Conservation (phyloP, 92 coral and sea anemone species). For the Zoanthus sansibaricus region DNA sequence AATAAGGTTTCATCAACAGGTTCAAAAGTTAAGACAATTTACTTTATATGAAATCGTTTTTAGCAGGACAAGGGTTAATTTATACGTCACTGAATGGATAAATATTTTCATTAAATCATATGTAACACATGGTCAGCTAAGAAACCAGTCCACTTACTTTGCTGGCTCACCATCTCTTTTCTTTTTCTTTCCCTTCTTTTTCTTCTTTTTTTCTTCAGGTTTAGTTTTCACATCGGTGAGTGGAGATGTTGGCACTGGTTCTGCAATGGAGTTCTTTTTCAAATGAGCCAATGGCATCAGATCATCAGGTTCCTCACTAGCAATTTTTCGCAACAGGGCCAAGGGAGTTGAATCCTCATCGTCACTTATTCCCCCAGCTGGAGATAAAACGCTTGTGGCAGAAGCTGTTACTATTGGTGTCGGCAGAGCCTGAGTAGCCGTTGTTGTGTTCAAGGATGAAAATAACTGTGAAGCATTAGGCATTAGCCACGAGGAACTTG, state of each 20-base stretch:
- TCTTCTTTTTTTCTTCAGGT: constrained; percentile 19
- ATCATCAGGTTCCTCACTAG: constrained; percentile 21
- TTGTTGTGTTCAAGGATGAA: constrained; percentile 30
- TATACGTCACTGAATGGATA: too few species aligned
- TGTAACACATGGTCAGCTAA: background rate
- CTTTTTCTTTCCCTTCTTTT: constrained; percentile 43
- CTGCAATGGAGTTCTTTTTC: constrained; percentile 16
- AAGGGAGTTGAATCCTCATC: constrained; percentile 42
- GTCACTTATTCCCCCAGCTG: background rate
- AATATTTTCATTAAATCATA: too few species aligned
- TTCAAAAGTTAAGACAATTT: too few species aligned
- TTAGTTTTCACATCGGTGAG: background rate
- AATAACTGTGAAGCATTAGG: constrained; percentile 10
- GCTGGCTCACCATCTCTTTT: constrained; percentile 32
- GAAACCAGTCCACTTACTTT: constrained; percentile 16
- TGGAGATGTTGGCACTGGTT: background rate
- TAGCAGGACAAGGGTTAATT: too few species aligned
- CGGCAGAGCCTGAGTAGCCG: constrained; percentile 32
- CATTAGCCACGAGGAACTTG: constrained; percentile 8
- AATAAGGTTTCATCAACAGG: too few species aligned
- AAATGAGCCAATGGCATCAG: constrained; percentile 41
- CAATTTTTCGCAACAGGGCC: constrained; percentile 27
- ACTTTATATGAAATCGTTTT: too few species aligned
- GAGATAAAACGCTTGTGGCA: background rate
- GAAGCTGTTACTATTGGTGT: constrained; percentile 43